phyloP scores from a whole-genome alignment of 35 echinoderm and acorn worm species.

The Strongylocentrotus purpuratus region DNA sequence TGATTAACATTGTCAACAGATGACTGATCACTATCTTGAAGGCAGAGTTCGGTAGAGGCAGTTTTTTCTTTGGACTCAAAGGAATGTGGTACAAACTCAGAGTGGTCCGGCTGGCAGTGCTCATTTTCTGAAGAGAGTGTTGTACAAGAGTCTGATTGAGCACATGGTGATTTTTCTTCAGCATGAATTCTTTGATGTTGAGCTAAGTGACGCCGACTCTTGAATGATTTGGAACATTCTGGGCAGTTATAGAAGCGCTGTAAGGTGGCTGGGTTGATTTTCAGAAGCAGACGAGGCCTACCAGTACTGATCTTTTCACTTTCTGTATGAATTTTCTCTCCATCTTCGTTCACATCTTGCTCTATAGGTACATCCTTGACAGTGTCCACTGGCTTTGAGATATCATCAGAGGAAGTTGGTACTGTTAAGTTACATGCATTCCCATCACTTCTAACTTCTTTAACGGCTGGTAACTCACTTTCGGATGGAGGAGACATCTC shows the following conservation, averaged over 20 bases:
- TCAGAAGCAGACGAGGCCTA: constrained; percentile 44
- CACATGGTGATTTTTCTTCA: not conserved
- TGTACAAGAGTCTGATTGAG: not conserved
- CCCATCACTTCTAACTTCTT: not conserved
- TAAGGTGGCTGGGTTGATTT: constrained; percentile 31
- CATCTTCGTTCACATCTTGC: not conserved
- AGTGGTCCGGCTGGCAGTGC: not conserved
- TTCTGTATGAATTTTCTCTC: not conserved
- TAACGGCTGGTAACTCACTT: not conserved
- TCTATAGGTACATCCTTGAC: not conserved
- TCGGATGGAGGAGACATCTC: not conserved
- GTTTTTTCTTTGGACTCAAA: not conserved
- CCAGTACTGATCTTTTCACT: not conserved
- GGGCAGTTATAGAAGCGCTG: constrained; percentile 37
- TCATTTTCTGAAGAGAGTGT: not conserved
- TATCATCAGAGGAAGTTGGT: not conserved
- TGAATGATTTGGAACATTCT: constrained; percentile 43
- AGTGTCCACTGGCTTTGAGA: not conserved
- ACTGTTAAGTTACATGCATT: not conserved
- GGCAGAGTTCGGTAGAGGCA: not conserved
- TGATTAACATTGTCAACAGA: not conserved
- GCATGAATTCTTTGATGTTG: constrained; percentile 17
- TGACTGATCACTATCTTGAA: not conserved
- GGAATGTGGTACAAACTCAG: not conserved
- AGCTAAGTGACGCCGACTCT: constrained; percentile 30